These are phyloP conservation scores for Tetragnatha versicolor DNA, from an alignment of 1,140 invertebrate genomes.

Conservation along the genomic window DNA sequence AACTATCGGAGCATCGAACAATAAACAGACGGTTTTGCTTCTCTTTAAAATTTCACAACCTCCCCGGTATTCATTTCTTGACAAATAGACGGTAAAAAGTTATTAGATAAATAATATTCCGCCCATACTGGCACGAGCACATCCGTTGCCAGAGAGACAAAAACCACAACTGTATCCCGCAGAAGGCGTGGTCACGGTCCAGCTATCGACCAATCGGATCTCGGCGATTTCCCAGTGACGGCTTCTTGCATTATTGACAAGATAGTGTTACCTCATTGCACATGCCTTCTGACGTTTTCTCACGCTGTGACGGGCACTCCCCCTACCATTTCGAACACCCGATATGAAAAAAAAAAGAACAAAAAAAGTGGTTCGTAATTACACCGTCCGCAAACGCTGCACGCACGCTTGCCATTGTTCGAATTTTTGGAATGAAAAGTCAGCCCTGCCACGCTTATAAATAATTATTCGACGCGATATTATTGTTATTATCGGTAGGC, in stretches of 20 bases:
- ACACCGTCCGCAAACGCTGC: neutral
- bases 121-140: neutral
- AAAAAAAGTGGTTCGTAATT: conserved; percentile 9
- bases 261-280: conserved; percentile 32
- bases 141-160: conserved; percentile 26
- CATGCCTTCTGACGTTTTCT: conserved; percentile 18
- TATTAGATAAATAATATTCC: neutral
- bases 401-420: conserved; percentile 5
- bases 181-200: neutral
- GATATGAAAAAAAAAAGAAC: no score
- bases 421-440: neutral
- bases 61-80: neutral
- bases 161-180: conserved; percentile 33
- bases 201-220: conserved; percentile 23
- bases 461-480: no score
- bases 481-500: no score
- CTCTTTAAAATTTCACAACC: neutral
- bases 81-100: neutral
- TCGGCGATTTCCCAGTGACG: neutral
- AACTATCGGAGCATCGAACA: neutral
- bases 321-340: no score
- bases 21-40: no score
- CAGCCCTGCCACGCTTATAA: no score
- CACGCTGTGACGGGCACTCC: neutral
- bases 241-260: conserved; percentile 39